Conservation (phyloP, 1,140 invertebrate species). For the Maconellicoccus hirsutus region DNA sequence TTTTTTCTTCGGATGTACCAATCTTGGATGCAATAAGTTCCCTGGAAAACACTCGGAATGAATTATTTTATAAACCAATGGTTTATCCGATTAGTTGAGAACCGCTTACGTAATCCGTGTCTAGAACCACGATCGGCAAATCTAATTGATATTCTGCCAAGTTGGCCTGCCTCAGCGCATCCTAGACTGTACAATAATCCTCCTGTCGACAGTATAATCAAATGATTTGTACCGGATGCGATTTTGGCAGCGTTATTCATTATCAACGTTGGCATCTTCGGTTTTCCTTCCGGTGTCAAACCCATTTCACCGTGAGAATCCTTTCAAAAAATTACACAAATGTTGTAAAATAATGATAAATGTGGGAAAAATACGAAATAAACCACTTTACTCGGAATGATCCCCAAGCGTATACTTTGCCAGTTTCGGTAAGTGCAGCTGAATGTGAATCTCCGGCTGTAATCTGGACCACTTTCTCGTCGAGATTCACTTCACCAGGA, state of each 20-base stretch:
- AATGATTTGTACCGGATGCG: slow-evolving; percentile 76
- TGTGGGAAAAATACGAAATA: slow-evolving; percentile 27
- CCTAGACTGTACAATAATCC: slow-evolving; percentile 76
- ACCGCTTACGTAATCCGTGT: slow-evolving; percentile 50
- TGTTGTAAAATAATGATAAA: not conserved
- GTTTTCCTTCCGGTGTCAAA: slow-evolving; percentile 53
- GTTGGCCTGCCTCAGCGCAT: slow-evolving; percentile 82
- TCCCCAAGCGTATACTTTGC: slow-evolving; percentile 79
- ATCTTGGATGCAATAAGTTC: slow-evolving; percentile 46
- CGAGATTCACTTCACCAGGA: slow-evolving; percentile 52
- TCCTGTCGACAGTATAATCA: slow-evolving; percentile 63
- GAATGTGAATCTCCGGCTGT: slow-evolving; percentile 91
- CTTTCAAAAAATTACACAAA: slow-evolving; percentile 36
- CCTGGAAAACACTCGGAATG: slow-evolving; percentile 34
- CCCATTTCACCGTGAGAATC: slow-evolving; percentile 83
- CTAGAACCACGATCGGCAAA: slow-evolving; percentile 57
- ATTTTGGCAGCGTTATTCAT: slow-evolving; percentile 50
- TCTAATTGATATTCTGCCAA: slow-evolving; percentile 61
- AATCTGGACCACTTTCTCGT: slow-evolving; percentile 55
- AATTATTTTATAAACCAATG: too few species aligned
- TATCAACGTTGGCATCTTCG: slow-evolving; percentile 34
- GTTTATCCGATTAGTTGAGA: not conserved
- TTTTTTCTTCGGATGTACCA: slow-evolving; percentile 42
- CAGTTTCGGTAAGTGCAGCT: slow-evolving; percentile 73
- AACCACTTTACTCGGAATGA: slow-evolving; percentile 56